Conservation (phyloP, 2,888 invertebrate species). For the Resseliella maxima region DNA sequence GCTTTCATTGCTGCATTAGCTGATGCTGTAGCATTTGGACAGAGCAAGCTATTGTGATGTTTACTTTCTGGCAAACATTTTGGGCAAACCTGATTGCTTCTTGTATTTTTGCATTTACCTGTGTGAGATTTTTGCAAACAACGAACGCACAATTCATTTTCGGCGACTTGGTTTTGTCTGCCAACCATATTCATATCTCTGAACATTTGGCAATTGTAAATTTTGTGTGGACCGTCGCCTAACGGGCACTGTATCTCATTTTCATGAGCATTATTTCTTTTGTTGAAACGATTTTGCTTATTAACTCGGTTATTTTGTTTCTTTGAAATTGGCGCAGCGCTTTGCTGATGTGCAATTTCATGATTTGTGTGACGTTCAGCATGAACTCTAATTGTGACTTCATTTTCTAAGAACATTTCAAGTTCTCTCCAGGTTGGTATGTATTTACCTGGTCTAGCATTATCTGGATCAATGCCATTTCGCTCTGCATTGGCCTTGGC, state of each 20-base stretch:
- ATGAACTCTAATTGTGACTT: too few relatives aligned
- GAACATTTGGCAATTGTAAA: not conserved
- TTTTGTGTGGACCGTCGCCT: not conserved
- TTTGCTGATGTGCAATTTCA: not conserved
- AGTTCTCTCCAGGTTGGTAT: too few relatives aligned
- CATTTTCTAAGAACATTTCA: too few relatives aligned
- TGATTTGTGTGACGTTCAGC: not conserved
- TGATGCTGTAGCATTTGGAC: not conserved
- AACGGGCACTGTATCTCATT: too few relatives aligned
- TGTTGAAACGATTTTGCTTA: not conserved
- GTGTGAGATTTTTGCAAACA: not conserved
- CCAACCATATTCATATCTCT: not conserved
- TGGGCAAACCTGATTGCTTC: not conserved
- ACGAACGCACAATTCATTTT: not conserved
- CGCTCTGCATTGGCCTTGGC: too few relatives aligned
- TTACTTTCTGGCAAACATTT: not conserved
- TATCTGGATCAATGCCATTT: too few relatives aligned
- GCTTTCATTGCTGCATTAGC: constrained; percentile 2
- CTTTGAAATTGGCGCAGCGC: not conserved
- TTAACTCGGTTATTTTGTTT: not conserved
- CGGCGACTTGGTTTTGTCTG: not conserved
- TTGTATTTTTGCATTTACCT: not conserved
- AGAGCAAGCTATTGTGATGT: not conserved
- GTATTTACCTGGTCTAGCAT: too few relatives aligned
- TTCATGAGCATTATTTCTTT: not conserved